These are phyloP conservation scores for Leptatherina wallacei DNA, from an alignment of 2,797 vertebrate species.

Conservation along the genomic window DNA sequence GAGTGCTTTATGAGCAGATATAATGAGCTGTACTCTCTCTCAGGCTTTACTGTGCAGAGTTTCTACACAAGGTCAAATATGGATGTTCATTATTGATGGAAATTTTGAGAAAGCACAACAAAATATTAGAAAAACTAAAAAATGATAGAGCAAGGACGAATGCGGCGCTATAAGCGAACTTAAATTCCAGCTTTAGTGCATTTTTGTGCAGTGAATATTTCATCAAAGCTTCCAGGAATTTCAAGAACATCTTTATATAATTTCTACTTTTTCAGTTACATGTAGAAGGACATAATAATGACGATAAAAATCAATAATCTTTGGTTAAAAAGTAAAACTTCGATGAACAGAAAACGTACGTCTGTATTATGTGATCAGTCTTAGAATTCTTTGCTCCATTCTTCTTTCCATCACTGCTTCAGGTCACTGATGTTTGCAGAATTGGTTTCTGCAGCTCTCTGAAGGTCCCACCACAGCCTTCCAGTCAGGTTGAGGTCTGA, in stretches of 20 bases:
- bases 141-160: not conserved
- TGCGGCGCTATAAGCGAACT: not conserved
- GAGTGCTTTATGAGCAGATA: not conserved
- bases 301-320: no score
- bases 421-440: no score
- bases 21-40: not conserved
- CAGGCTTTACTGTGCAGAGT: not conserved
- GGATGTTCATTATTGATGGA: not conserved
- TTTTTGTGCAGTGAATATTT: not conserved
- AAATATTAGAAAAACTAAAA: not conserved
- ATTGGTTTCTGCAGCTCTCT: no score
- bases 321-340: no score
- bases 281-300: no score
- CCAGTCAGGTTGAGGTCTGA: no score
- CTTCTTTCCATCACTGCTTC: no score
- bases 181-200: not conserved
- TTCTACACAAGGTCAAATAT: constrained; percentile 8
- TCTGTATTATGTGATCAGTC: no score
- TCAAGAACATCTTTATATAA: not conserved
- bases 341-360: no score
- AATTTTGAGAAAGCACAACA: not conserved
- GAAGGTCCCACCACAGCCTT: no score
- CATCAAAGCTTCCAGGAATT: not conserved
- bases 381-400: no score
- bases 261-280: not conserved